Conservation (phyloP, 1,140 invertebrate genomes). For the Pachypsylla venusta region DNA sequence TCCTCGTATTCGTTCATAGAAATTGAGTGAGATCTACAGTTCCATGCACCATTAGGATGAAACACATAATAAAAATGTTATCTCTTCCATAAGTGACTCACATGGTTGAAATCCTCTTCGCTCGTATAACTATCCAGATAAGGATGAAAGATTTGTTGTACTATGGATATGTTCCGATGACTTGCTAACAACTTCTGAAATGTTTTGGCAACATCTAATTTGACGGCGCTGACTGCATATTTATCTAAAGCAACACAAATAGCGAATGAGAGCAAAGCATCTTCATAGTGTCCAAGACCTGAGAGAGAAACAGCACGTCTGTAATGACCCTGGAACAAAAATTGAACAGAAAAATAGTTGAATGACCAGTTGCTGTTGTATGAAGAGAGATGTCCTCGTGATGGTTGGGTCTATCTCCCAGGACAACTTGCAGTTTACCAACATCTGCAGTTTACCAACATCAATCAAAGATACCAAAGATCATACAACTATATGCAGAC, state of each 20-base stretch:
- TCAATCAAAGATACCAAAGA: no score
- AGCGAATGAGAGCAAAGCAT: constrained; percentile 47
- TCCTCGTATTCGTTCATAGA: no score
- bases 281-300: constrained; percentile 45
- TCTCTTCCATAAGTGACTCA: no score
- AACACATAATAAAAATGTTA: no score
- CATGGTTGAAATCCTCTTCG: not conserved
- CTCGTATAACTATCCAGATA: constrained; percentile 2
- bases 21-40: no score
- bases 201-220: constrained; percentile 32
- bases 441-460: no score
- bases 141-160: not conserved
- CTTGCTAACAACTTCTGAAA: not conserved
- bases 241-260: constrained; percentile 42
- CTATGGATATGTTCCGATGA: not conserved
- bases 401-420: no score
- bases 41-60: no score
- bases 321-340: constrained; percentile 44
- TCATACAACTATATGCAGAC: no score
- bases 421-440: no score
- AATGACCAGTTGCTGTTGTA: no score
- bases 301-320: constrained; percentile 44
- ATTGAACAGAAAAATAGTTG: not conserved
- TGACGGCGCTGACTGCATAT: constrained; percentile 25
- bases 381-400: no score